Conservation (phyloP, 2,888 invertebrate species). For the Aleiodes leptofemur region DNA sequence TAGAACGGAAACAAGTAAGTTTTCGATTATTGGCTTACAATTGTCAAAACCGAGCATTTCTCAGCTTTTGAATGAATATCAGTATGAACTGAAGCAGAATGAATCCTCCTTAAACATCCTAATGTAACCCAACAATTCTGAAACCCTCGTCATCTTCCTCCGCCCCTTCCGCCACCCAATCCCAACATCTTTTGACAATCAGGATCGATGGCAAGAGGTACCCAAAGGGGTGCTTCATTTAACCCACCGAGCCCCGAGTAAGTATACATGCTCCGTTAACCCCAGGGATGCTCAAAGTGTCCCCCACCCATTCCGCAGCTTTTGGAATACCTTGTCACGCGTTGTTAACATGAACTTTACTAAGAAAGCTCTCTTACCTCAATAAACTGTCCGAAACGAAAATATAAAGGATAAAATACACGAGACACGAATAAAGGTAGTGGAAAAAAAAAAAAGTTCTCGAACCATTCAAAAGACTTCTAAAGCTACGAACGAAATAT, state of each 20-base stretch:
- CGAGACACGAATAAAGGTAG: neutral
- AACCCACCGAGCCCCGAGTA: constrained; percentile 27
- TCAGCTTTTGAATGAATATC: too few relatives aligned
- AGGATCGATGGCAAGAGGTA: constrained; percentile 28
- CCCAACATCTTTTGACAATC: constrained; percentile 26
- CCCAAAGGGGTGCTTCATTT: constrained; percentile 34
- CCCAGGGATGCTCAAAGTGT: constrained; percentile 58
- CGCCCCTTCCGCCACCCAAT: neutral
- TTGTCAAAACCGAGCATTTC: too few relatives aligned
- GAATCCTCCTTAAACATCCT: constrained; percentile 1
- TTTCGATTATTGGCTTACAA: too few relatives aligned
- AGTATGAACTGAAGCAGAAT: too few relatives aligned
- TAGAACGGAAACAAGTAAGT: too few relatives aligned
- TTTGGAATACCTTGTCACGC: constrained; percentile 39
- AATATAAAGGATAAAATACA: neutral
- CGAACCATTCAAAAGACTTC: constrained; percentile 6
- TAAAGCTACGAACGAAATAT: neutral
- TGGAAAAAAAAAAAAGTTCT: neutral
- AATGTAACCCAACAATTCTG: constrained; percentile 4
- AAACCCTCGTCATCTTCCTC: neutral
- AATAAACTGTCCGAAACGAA: constrained; percentile 10
- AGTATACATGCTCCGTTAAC: constrained; percentile 63
- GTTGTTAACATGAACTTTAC: constrained; percentile 38
- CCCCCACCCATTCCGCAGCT: constrained; percentile 49
- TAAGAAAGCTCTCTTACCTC: constrained; percentile 32